phyloP scores from a whole-genome alignment of 92 coral and sea anemone genomes.

The Siderastrea radians region DNA sequence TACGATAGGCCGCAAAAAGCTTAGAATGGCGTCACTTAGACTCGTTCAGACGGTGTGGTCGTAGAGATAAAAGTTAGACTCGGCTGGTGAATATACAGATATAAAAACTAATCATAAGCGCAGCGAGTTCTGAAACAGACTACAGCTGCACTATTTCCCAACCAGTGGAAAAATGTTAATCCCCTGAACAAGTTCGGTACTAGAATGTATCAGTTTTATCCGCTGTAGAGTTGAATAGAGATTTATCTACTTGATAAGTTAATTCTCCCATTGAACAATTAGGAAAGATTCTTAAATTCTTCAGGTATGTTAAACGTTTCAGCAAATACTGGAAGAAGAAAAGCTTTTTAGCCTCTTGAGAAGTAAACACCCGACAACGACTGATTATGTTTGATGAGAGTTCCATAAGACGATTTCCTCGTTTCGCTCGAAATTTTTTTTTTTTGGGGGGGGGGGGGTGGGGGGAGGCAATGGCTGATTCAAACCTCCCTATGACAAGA shows the following conservation, averaged over 20 bases:
- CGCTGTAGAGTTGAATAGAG: neutral
- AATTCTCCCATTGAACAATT: neutral
- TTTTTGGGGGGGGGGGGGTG: too few species aligned
- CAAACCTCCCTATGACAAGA: too few species aligned
- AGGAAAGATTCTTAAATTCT: neutral
- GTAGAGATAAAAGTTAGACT: slow-evolving; percentile 10
- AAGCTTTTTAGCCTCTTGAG: neutral
- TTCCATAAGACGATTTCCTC: too few species aligned
- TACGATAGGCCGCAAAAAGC: neutral
- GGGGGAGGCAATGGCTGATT: too few species aligned
- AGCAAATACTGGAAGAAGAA: neutral
- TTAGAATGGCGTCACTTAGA: slow-evolving; percentile 28
- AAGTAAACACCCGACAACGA: too few species aligned
- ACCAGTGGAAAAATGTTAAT: neutral
- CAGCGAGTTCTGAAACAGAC: neutral
- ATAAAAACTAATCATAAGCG: neutral
- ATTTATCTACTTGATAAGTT: too few species aligned
- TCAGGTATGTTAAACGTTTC: neutral
- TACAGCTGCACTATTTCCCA: neutral
- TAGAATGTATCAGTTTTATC: neutral
- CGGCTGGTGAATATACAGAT: too few species aligned
- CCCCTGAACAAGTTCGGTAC: too few species aligned
- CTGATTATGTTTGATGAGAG: too few species aligned
- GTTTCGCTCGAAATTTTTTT: too few species aligned
- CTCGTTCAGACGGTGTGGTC: neutral